Base-by-base conservation (phyloP, 2,113 vertebrate genomes). In the Marmota monax region DNA sequence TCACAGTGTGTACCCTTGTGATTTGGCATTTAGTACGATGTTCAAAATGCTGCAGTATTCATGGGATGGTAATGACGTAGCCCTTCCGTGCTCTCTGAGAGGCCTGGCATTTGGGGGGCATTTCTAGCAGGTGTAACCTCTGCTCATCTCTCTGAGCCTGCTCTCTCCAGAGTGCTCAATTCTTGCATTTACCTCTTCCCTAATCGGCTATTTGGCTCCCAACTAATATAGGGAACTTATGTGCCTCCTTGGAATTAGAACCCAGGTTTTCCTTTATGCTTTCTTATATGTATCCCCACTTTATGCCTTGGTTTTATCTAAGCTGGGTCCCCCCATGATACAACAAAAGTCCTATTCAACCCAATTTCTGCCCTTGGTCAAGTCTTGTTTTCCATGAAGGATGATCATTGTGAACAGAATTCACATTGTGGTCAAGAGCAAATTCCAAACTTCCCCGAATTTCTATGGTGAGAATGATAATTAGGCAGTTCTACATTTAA, bases 11-110 rank as follows among this genome's bases (percentile, higher is more conserved):
- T n/a, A 25, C 32, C n/a, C 9, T 90, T 96, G 25, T 42, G n/a
- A 42, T 20, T 39, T 42, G 37, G 14, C 16, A 61, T 78, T 88
- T 65, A 37, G n/a, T 39, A 6, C 27, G n/a, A 25, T 56, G 20
- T 76, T 77, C 74, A 83, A 79, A 84, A 70, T 27, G 42, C 29
- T 90, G 17, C 5, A 69, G 12, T 92, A 56, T 82, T 92, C 88
- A 48, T 61, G 42, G 37, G 69, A 53, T 74, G 48, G 29, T 39
- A 56, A 32, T 70, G 32, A 20, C 20, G 0, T 29, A 23, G 63
- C 63, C 7, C 7, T 86, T 69, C 9, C 3, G 20, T 1, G 9
- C 4, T n/a, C 29, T 67, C 12, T n/a, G 32, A 67, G 48, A 34
- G 39, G 7, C 13, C 23, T 73, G 45, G 65, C 25, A n/a, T 32